Evolutionary conservation across 2,797 vertebrate species (phyloP).

Genomic region (Alosa sapidissima): DNA sequence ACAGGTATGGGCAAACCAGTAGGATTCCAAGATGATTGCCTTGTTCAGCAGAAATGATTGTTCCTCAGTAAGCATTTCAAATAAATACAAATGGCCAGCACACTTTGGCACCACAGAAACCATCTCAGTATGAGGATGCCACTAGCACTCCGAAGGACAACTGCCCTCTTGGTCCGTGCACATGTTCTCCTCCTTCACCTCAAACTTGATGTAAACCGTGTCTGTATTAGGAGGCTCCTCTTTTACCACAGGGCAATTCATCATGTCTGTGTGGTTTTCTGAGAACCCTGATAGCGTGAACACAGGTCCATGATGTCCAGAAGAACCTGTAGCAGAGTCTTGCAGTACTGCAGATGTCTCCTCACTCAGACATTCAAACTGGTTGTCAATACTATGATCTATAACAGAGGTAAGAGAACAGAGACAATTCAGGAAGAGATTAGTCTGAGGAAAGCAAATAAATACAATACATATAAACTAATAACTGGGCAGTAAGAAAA

Average conservation of each 20-base stretch:
- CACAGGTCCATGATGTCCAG: neutral
- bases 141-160: neutral
- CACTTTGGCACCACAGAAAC: conserved; percentile 7
- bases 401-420: neutral
- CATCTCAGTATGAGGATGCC: neutral
- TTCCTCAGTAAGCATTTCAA: neutral
- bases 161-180: neutral
- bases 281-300: neutral
- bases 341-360: neutral
- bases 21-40: too few species aligned
- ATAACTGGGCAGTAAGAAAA: too few species aligned
- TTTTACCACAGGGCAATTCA: neutral
- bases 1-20: too few species aligned
- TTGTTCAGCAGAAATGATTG: too few species aligned
- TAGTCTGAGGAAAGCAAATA: neutral
- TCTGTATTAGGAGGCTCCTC: neutral
- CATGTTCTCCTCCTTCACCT: neutral
- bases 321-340: neutral
- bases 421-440: neutral
- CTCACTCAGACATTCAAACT: neutral
- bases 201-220: conserved; percentile 12
- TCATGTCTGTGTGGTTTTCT: neutral
- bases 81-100: neutral
- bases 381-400: neutral
- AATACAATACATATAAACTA: neutral